Base-by-base conservation (phyloP, 2,888 invertebrate species). In the Eupithecia abbreviata region DNA sequence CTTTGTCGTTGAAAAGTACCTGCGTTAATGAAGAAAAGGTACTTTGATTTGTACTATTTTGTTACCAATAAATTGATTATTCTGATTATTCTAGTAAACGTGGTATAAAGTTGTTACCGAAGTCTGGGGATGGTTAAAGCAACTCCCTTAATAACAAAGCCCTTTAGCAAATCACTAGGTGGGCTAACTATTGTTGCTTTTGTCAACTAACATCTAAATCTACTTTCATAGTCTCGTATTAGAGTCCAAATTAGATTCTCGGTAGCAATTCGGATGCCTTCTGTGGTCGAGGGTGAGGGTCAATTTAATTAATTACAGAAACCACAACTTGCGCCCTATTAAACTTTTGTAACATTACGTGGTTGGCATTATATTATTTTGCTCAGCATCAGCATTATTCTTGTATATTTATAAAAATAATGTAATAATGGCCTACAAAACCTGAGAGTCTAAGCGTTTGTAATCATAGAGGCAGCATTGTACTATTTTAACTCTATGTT, bases 281-380 rank as follows among this genome's bases (percentile, higher is more conserved):
- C 86, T 85, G 87, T 84, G 85, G 89, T 87, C 86, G 83, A 85
- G 90, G 89, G 88, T 88, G 85, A 89, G 91, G 92, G 91, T 90
- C 91, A 90, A 91, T 92, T 92, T 90, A 92, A 92, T 92, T 92
- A 92, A 92, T 92, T 90, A 91, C 89, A 87, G 83, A 84, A 88
- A 89, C 91, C 91, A 82, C 91, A 89, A 91, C 91, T 90, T 89
- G 89, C 87, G 84, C 89, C 89, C 90, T 90, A 90, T 91, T 91
- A 90, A 90, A 90, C 89, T 89, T 90, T 89, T 89, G 90, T 90
- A 89, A 69, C 73, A 68, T 75, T 89, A 87, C 87, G 85, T 84
- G 81, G 86, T 87, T 84, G 81, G 86, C 87, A 89, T 89, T 89
- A 89, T 89, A 87, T 88, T 85, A 87, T 85, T 87, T 88, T 86